A percentile compares a stretch with the other conserved stretches of the same genome.
Evolutionary conservation across 2,113 vertebrate genomes (phyloP).

Genomic region (Heptranchias perlo): DNA sequence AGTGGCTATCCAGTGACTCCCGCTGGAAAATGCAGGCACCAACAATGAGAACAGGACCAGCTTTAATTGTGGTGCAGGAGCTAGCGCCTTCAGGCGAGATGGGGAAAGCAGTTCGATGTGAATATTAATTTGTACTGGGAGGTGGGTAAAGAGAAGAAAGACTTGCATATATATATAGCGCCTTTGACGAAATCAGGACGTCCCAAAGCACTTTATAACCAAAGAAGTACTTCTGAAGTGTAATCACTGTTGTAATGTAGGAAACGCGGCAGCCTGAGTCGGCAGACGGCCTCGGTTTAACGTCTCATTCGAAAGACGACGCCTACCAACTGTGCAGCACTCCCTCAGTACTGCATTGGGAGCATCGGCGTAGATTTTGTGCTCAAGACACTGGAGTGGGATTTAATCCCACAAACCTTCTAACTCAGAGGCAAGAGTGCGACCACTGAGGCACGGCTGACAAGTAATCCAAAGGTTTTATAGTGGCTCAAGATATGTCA

Average conservation of each 20-base stretch:
- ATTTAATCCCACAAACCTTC: background rate
- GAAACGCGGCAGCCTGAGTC: background rate
- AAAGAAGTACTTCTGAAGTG: no score
- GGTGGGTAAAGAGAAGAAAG: no score
- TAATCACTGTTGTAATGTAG: no score
- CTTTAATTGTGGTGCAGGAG: background rate
- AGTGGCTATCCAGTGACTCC: background rate
- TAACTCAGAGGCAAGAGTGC: background rate
- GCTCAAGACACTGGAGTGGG: background rate
- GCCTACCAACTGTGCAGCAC: no score
- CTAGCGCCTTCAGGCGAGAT: background rate
- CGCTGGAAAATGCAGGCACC: background rate
- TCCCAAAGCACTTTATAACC: no score
- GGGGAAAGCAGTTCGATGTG: no score
- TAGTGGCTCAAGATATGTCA: no score
- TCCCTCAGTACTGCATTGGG: background rate
- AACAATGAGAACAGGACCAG: no score
- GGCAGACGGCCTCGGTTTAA: background rate
- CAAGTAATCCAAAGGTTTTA: background rate
- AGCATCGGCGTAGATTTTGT: background rate
- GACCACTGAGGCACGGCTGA: background rate
- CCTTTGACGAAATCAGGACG: no score
- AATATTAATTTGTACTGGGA: no score
- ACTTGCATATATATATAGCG: no score
- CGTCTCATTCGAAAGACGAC: background rate